Evolutionary conservation across 1,140 invertebrate species (phyloP).

Genomic region (Drosophila miranda): DNA sequence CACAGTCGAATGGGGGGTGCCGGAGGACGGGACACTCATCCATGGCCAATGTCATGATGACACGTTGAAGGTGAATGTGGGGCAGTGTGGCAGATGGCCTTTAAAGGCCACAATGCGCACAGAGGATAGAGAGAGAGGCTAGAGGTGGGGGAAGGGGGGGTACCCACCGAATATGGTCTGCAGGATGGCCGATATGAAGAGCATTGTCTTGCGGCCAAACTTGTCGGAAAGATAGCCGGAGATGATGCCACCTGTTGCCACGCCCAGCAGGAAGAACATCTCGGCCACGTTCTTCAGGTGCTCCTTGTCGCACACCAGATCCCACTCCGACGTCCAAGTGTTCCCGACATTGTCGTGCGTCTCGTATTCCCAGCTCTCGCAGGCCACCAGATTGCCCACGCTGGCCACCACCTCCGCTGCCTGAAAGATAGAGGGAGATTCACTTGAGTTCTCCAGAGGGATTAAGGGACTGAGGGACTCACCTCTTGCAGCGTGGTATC

Average conservation of each 20-base stretch:
- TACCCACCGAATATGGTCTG: slow-evolving; percentile 86
- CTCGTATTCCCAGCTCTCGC: slow-evolving; percentile 87
- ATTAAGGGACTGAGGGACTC: background rate
- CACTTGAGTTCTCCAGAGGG: background rate
- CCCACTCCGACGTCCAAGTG: slow-evolving; percentile 87
- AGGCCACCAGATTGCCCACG: slow-evolving; percentile 78
- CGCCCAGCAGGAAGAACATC: slow-evolving; percentile 87
- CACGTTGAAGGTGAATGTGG: background rate
- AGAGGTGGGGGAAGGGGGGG: background rate
- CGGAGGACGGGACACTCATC: slow-evolving; percentile 31
- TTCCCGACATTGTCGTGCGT: slow-evolving; percentile 84
- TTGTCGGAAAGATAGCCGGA: slow-evolving; percentile 89
- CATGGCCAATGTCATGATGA: slow-evolving; percentile 61
- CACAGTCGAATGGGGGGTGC: slow-evolving; percentile 37
- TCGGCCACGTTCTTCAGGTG: slow-evolving; percentile 86
- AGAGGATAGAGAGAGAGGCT: background rate
- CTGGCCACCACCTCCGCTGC: slow-evolving; percentile 22
- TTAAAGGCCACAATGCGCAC: slow-evolving; percentile 7
- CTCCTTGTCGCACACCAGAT: slow-evolving; percentile 86
- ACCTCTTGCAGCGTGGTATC: slow-evolving; percentile 50
- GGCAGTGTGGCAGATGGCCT: slow-evolving; percentile 4
- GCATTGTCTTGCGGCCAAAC: slow-evolving; percentile 89
- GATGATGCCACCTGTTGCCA: slow-evolving; percentile 87
- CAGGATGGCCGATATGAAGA: slow-evolving; percentile 87
- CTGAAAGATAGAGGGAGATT: slow-evolving; percentile 14